Evolutionary conservation across 2,113 vertebrate species (phyloP), one percentile per base, ranked within the genome.

Genomic region (Holacanthus passer): DNA sequence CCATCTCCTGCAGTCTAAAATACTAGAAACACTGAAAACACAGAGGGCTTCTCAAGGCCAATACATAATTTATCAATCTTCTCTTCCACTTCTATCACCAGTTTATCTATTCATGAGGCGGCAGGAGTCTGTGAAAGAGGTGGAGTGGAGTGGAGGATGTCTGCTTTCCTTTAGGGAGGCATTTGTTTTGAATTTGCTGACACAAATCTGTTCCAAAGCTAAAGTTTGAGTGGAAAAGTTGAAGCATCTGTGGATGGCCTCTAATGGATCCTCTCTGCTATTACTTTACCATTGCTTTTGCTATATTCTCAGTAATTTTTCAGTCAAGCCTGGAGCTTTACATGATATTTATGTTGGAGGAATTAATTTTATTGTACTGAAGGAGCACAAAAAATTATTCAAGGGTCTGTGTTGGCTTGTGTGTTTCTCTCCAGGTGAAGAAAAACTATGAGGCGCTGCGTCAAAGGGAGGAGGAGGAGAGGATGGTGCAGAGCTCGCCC

Each of bases 371-470:
- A 19, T 56, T 74, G 13, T 47, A 19, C 27, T 16, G 10, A 77
- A 5, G 3, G 45, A 53, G 17, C 13, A 22, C n/a, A 70, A 53
- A 13, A 50, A 68, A 0, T 5, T 4, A 2, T 1, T 29, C 0
- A 29, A n/a, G 11, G 3, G 32, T 14, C 5, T 37, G 35, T 37
- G 35, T 37, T 72, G 22, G n/a, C 22, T 37, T 14, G 0, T 11
- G 0, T 7, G n/a, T 81, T 5, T 75, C 41, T 31, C 4, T 60
- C 1, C 85, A 99, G 98, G 98, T 99, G 79, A 99, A 98, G 92
- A 99, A 98, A 91, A 99, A 99, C 95, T 99, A 99, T 8, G 98
- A 99, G 95, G 98, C 97, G 9, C 96, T 99, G 41, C 98, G 97
- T 67, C 98, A 99, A 84, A 96, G 98, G 80, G 97, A 99, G 90